Percentiles rank a stretch among this genome's conserved stretches.
phyloP scores from a whole-genome alignment of 2,888 invertebrate genomes.

The Bruchidius siliquastri region DNA sequence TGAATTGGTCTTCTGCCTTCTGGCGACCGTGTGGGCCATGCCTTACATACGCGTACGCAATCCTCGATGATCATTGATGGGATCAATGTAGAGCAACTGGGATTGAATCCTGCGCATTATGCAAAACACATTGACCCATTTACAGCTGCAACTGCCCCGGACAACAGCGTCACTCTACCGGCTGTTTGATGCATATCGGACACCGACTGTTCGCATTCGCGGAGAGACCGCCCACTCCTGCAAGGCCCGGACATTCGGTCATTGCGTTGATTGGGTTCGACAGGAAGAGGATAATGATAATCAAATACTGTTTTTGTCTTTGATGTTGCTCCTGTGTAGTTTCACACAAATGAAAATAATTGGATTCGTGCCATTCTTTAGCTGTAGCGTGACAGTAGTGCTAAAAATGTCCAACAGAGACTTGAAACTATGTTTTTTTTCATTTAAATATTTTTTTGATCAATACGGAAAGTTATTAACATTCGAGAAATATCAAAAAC shows the following conservation, averaged over 20 bases:
- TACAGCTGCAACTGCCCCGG: conserved; percentile 27
- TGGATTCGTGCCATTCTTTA: neutral
- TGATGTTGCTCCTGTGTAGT: neutral
- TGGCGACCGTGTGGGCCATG: too few species aligned
- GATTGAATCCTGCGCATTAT: conserved; percentile 42
- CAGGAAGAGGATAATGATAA: neutral
- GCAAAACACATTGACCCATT: conserved; percentile 38
- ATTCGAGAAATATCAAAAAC: too few species aligned
- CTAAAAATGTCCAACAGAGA: too few species aligned
- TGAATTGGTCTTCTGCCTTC: too few species aligned
- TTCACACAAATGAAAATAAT: neutral
- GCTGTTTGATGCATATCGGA: neutral
- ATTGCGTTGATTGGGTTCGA: neutral
- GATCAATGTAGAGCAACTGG: conserved; percentile 24
- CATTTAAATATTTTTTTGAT: too few species aligned
- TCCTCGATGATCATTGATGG: neutral
- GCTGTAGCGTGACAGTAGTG: too few species aligned
- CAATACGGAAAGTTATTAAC: too few species aligned
- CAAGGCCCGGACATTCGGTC: neutral
- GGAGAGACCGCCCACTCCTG: neutral
- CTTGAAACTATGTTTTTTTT: too few species aligned
- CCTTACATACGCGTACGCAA: neutral
- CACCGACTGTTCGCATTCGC: neutral
- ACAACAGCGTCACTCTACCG: conserved; percentile 25
- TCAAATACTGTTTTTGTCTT: neutral